Base-by-base conservation (phyloP, 2,888 invertebrate species). In the Caenorhabditis wallacei region DNA sequence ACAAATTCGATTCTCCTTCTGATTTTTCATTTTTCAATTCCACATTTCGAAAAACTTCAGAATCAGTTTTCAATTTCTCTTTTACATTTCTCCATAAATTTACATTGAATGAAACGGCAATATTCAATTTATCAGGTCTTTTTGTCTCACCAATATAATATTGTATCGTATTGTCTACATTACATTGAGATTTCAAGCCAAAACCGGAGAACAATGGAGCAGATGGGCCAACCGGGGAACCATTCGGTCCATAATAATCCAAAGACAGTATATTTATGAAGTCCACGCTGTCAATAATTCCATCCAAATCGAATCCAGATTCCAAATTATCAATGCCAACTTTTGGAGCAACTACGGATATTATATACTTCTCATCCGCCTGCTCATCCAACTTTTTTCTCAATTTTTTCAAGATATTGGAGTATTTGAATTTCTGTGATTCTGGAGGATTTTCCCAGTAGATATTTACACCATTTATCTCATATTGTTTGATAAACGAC, bases 1-100 rank as follows among this genome's bases (percentile, higher is more conserved):
- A 30, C 63, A 48, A 30, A 20, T 48, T 43, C 4, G 13, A 1
- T 1, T 30, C 13, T 20, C 63, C 63, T 48, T 48, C 48, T 11
- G 7, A 26, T 30, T 46, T 48, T 18, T 30, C 63, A 35, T 64
- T 20, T 30, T 30, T 48, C 30, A 64, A 7, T 18, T 48, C 61
- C 24, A 46, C 61, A 26, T 46, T 72, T 78, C 88, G 88, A 88
- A 13, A 78, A 66, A 26, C 88, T 24, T 84, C 83, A 13, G 35
- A 43, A 5, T 54, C 64, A 26, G 59, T 54, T 10, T 68, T 71
- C 48, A 86, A 18, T 11, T 22, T 20, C 59, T 63, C 61, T 18
- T 46, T 46, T 5, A 64, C 63, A 48, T 64, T 64, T 48, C 20
- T 64, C 63, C 63, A 64, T 10, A 64, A n/a, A 22, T 43, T 64